Base-by-base conservation (phyloP, 2,797 vertebrate genomes). In the Anabacerthia variegaticeps region DNA sequence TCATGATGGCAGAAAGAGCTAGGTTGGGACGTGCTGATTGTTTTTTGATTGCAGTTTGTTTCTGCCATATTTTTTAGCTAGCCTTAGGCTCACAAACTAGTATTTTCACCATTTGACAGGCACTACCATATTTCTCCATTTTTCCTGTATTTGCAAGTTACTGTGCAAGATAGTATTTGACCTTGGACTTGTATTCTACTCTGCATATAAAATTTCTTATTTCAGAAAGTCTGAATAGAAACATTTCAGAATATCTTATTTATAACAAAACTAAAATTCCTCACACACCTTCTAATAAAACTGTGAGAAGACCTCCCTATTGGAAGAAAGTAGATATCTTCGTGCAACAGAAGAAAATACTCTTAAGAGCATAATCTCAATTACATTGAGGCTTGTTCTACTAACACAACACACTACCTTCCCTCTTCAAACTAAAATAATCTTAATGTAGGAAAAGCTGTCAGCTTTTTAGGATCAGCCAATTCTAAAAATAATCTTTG, bases 401-500 rank as follows among this genome's bases (percentile, higher is more conserved):
- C 55, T 55, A 83, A 69, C 59, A 74, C 44, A 92, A 48, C n/a
- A 76, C 12, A 63, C 14, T 54, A 58, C 27, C 24, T 65, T 92
- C 28, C 37, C 54, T 88, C 32, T 74, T 83, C 30, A 61, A 32
- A 46, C 44, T 80, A 71, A 89, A 91, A 83, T 85, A 85, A 83
- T 39, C 36, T 20, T 46, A 61, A 88, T 4, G 18, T 24, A 92
- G 59, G 85, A 89, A 89, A 92, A 77, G 30, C 19, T 85, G 59
- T 14, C 56, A 91, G 28, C 19, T 52, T 78, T 94, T 85, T 52
- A 83, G 27, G 74, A 89, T 77, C 61, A 88, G 62, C 34, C 23
- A 23, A 74, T 63, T 85, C 81, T 91, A 93, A 92, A 95, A 93
- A 91, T 88, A 77, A 2, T 21, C 49, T 67, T 67, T 51, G 61